Evolutionary conservation across 2,113 vertebrate species (phyloP).

Genomic region (Aptenodytes patagonicus): DNA sequence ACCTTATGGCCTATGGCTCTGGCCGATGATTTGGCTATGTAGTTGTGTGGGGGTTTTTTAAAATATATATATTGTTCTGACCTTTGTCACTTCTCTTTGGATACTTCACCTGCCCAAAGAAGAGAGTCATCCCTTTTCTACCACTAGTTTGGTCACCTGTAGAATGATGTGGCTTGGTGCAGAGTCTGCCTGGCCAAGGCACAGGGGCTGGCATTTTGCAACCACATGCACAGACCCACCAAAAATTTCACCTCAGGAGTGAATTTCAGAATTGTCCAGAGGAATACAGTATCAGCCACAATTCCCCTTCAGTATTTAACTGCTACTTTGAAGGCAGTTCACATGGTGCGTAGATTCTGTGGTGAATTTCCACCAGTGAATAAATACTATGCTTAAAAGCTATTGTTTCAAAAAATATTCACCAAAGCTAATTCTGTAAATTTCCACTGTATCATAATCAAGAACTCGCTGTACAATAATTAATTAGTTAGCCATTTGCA

Average conservation of each 20-base stretch:
- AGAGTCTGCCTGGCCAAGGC: neutral
- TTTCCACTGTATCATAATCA: slow-evolving; percentile 16
- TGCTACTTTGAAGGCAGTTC: neutral
- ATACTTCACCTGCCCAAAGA: neutral
- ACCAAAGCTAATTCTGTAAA: neutral
- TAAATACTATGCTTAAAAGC: neutral
- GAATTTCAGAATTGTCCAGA: neutral
- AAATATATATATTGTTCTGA: neutral
- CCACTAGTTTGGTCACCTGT: neutral
- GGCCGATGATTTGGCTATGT: neutral
- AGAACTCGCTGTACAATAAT: slow-evolving; percentile 20
- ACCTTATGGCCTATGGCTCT: neutral
- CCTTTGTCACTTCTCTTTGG: neutral
- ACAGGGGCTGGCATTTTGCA: neutral
- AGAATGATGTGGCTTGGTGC: neutral
- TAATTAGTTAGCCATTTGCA: slow-evolving; percentile 41
- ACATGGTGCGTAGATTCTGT: neutral
- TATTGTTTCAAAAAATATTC: neutral
- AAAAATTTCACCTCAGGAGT: neutral
- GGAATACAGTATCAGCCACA: neutral
- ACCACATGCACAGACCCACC: neutral
- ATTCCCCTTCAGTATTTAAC: neutral
- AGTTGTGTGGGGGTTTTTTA: too few species aligned
- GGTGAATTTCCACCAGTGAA: neutral
- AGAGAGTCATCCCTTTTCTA: neutral